Evolutionary conservation across 2,797 vertebrate genomes (phyloP).

Genomic region (Tolypeutes matacus): DNA sequence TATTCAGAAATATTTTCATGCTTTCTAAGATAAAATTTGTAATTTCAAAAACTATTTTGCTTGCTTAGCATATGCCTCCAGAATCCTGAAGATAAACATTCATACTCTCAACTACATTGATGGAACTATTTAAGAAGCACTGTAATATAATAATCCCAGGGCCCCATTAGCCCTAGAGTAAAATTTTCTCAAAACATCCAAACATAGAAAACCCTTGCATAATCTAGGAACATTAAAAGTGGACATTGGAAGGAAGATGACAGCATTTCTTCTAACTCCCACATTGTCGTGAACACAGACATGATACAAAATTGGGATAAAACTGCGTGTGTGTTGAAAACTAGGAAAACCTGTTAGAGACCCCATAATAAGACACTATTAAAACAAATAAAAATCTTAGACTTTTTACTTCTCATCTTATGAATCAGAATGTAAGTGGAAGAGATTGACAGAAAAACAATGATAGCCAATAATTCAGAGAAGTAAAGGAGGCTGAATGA

Average conservation of each 20-base stretch:
- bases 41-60: not conserved
- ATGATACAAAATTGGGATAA: not conserved
- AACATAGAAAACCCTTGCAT: not conserved
- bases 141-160: not conserved
- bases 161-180: not conserved
- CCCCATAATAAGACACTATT: not conserved
- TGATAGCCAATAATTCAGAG: not conserved
- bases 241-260: not conserved
- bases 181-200: not conserved
- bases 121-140: slow-evolving; percentile 21
- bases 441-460: not conserved
- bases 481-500: not conserved
- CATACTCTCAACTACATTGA: not conserved
- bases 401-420: not conserved
- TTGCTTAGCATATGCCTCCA: not conserved
- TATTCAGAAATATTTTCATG: not conserved
- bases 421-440: not conserved
- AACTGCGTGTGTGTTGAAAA: not conserved
- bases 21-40: not conserved
- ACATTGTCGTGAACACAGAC: not conserved
- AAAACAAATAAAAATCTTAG: not conserved
- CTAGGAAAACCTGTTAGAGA: not conserved
- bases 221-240: not conserved
- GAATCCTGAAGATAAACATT: not conserved
- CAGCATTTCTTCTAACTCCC: not conserved